Evolutionary conservation across 2,113 vertebrate genomes (phyloP).

Genomic region (Heloderma charlesbogerti): DNA sequence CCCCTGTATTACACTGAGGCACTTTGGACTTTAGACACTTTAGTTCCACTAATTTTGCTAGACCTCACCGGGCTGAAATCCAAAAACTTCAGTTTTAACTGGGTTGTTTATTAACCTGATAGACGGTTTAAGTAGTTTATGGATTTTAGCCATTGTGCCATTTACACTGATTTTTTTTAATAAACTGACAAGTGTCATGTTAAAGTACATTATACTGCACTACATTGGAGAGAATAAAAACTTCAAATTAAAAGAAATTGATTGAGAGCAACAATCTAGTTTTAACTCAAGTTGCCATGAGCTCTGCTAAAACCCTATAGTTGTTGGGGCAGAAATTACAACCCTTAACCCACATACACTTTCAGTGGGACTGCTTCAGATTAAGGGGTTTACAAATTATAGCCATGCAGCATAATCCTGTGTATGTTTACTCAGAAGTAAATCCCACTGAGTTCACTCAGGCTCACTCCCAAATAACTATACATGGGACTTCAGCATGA

Average conservation of each 20-base stretch:
- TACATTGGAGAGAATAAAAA: background rate
- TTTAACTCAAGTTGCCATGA: background rate
- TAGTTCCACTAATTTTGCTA: background rate
- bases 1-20: background rate
- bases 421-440: background rate
- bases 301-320: background rate
- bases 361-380: background rate
- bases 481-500: background rate
- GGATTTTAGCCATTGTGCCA: background rate
- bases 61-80: slow-evolving; percentile 6
- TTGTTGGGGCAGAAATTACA: background rate
- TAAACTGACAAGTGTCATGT: slow-evolving; percentile 1
- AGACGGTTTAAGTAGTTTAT: slow-evolving; percentile 17
- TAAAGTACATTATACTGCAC: background rate
- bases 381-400: background rate
- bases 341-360: background rate
- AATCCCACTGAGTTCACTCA: background rate
- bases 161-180: background rate
- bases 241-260: background rate
- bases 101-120: slow-evolving; percentile 1
- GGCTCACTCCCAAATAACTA: background rate
- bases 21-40: background rate
- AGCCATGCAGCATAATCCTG: no score
- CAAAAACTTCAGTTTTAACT: background rate
- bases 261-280: background rate